These are phyloP conservation scores for Phoenicopterus ruber DNA, from an alignment of 2,113 vertebrate species.

Conservation along the genomic window DNA sequence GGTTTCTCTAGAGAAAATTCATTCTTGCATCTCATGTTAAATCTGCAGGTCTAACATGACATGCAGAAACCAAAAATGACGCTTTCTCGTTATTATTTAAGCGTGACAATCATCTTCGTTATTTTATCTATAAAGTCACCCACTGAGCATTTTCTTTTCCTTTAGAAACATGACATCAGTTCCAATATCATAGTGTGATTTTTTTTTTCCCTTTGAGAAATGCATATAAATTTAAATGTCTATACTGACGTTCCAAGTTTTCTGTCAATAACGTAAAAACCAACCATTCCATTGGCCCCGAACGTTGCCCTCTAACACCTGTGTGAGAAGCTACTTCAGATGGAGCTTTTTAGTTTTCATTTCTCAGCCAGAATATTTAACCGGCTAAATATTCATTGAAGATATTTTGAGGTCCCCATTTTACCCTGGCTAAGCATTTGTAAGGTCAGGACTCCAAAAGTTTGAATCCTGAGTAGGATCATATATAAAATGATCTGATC, in stretches of 20 bases:
- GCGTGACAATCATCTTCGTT: background rate
- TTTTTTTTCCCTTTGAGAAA: background rate
- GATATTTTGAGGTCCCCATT: background rate
- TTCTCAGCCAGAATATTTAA: background rate
- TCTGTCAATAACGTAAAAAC: background rate
- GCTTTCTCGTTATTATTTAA: conserved; percentile 1
- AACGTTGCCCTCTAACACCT: accelerated
- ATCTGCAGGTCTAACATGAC: background rate
- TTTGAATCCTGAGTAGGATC: background rate
- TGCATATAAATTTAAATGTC: background rate
- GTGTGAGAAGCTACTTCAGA: background rate
- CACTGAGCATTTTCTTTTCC: background rate
- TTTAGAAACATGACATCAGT: background rate
- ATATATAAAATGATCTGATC: background rate
- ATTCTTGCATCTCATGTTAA: background rate
- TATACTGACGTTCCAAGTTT: background rate
- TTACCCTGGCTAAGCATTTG: background rate
- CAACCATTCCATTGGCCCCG: background rate
- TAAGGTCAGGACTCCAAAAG: background rate
- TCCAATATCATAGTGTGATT: background rate
- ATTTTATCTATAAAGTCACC: background rate
- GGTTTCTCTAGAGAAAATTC: background rate
- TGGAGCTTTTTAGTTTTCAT: background rate
- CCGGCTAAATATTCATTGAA: background rate
- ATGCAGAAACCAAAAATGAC: background rate